Evolutionary conservation across 2,888 invertebrate species (phyloP), one percentile per base, ranked within the genome.

Genomic region (Podabrus alpinus): DNA sequence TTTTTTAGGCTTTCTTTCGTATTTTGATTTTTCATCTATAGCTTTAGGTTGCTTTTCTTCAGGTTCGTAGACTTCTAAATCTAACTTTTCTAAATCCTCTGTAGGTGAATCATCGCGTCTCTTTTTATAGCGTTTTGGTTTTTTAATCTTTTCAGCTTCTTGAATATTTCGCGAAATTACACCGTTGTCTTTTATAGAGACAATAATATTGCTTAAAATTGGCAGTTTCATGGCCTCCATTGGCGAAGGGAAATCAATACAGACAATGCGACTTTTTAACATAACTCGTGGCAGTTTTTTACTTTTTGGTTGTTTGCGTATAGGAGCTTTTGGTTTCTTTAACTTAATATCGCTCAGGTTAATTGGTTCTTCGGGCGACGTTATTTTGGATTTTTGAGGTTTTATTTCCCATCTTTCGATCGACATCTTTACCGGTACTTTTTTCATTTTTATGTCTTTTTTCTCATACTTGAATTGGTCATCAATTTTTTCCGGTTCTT

Each of bases 181-280:
- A 10, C 89, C 90, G 75, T 84, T 86, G 76, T 89, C 89, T 71
- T 87, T 83, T 60, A 85, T 83, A 60, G 88, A 86, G 9, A 87
- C 85, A 76, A 88, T 85, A 25, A 89, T 79, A 61, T 81, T 78
- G 9, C 86, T 85, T 3, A 89, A 82, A 10, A 81, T 76, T 2
- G 88, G 87, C 77, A 84, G 10, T 84, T 82, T 68, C 84, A 85
- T 75, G 86, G 85, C 71, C 89, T 88, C 19, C 84, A 83, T 78
- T 84, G 68, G 5, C 77, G 93, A 91, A 10, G 93, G 92, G 89
- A 91, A 94, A 75, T 92, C 91, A 69, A 88, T 86, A 13, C 89
- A 88, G 29, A 84, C 84, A 25, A 89, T 87, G 67, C 87, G 85
- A 79, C 90, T 89, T 72, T 88, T 88, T 13, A 90, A 81, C 73